Conservation (phyloP, 2,113 vertebrate genomes). For the Cyanoliseus patagonus region DNA sequence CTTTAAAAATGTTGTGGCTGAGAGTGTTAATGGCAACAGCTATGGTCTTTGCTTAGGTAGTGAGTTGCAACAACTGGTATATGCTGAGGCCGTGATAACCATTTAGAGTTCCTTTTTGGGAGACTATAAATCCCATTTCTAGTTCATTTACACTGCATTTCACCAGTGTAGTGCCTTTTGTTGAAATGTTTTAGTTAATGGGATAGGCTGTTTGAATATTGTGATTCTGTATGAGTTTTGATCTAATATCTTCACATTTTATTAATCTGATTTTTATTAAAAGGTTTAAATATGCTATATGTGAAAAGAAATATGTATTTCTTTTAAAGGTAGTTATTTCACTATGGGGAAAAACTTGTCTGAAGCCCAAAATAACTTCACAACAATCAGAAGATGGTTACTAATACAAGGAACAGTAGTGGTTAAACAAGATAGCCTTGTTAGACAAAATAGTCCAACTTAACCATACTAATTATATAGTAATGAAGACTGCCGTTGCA, state of each 20-base stretch:
- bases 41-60: neutral
- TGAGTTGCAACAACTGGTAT: neutral
- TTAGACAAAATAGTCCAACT: neutral
- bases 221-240: neutral
- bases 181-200: neutral
- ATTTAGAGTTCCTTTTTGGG: neutral
- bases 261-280: neutral
- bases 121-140: neutral
- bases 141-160: neutral
- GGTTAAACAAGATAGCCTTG: neutral
- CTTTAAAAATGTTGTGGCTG: slow-evolving; percentile 4
- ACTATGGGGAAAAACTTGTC: neutral
- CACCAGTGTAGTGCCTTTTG: neutral
- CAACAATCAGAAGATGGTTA: neutral
- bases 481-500: neutral
- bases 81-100: neutral
- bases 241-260: neutral
- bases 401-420: neutral
- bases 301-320: neutral
- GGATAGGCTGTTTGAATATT: neutral
- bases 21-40: neutral
- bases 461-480: neutral
- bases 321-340: neutral
- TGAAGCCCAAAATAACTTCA: neutral
- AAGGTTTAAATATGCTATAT: neutral